phyloP scores from a whole-genome alignment of 2,888 invertebrate species.

The Pachliopta kotzebuea region DNA sequence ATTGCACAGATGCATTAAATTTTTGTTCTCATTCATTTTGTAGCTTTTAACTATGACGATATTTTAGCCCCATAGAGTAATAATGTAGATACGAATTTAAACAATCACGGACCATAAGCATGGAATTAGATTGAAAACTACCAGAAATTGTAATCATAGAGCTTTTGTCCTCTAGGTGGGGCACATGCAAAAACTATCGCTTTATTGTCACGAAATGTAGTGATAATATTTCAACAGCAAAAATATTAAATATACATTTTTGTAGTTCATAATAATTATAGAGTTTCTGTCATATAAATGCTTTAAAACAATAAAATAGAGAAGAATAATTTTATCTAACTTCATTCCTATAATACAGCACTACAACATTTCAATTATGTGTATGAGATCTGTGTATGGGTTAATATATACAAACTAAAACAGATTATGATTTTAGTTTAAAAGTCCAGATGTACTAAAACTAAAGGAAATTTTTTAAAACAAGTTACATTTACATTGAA shows the following conservation, averaged over 20 bases:
- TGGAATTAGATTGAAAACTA: neutral
- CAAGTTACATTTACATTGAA: neutral
- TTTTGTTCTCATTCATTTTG: no score
- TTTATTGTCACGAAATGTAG: neutral
- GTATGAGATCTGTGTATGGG: no score
- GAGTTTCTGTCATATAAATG: no score
- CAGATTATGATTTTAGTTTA: no score
- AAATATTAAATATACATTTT: neutral
- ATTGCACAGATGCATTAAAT: no score
- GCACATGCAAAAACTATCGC: neutral
- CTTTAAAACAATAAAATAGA: no score
- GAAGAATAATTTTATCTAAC: no score
- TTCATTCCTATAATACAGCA: no score
- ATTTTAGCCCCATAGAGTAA: neutral
- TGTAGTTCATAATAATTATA: neutral
- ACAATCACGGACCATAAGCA: slow-evolving; percentile 10
- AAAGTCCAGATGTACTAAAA: no score
- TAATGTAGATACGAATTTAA: slow-evolving; percentile 12
- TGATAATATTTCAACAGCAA: neutral
- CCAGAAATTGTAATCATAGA: neutral
- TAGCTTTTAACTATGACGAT: no score
- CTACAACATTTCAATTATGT: no score
- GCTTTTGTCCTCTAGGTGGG: neutral
- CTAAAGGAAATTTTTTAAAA: neutral
- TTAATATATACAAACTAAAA: no score